Conservation (phyloP, 2,888 invertebrate genomes). For the Pollenia labialis region DNA sequence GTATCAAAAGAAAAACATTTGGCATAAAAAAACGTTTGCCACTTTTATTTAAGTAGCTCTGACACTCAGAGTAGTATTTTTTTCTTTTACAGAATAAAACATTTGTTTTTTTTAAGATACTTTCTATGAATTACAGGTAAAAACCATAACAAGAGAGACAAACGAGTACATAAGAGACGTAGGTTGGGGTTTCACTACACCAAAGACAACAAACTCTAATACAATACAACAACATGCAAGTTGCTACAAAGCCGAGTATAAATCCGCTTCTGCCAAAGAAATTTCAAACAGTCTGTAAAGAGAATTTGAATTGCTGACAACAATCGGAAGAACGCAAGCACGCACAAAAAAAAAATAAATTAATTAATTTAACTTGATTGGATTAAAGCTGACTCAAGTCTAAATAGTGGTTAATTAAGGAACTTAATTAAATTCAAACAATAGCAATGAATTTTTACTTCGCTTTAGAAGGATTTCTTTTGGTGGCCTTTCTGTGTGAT, state of each 20-base stretch:
- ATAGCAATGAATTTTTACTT: constrained; percentile 42
- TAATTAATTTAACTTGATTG: background rate
- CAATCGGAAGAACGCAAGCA: background rate
- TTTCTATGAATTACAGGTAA: no score
- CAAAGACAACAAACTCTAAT: constrained; percentile 21
- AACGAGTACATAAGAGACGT: no score
- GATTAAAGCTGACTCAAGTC: constrained; percentile 23
- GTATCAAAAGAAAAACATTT: no score
- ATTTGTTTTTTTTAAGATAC: no score
- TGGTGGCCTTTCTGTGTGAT: constrained; percentile 14
- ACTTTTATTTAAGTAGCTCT: no score
- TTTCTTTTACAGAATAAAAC: no score
- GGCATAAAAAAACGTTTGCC: no score
- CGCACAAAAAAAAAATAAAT: background rate
- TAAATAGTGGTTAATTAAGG: constrained; percentile 46
- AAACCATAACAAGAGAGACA: no score
- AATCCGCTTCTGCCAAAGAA: constrained; percentile 82
- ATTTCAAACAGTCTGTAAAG: constrained; percentile 82
- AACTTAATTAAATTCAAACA: constrained; percentile 24
- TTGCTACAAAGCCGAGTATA: constrained; percentile 77
- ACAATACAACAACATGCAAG: constrained; percentile 37
- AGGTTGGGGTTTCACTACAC: background rate
- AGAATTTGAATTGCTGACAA: constrained; percentile 79
- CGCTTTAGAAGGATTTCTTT: constrained; percentile 71
- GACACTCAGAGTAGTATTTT: no score